Evolutionary conservation across 1,140 invertebrate species (phyloP).

Genomic region (Diabrotica virgifera): DNA sequence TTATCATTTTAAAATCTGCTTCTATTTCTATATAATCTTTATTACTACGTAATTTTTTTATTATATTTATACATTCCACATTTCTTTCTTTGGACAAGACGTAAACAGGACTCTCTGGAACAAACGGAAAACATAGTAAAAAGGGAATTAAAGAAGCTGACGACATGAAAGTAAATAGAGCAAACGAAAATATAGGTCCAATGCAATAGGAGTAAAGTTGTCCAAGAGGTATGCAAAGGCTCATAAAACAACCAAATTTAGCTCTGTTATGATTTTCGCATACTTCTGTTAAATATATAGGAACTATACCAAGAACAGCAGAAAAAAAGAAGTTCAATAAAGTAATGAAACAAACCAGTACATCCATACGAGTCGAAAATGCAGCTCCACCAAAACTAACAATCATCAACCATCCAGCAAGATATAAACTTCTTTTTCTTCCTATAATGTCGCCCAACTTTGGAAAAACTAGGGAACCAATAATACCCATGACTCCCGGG

Average conservation of each 20-base stretch:
- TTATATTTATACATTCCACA: neutral
- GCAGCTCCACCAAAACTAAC: neutral
- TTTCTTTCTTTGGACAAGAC: neutral
- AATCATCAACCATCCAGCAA: neutral
- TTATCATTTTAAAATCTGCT: constrained; percentile 57
- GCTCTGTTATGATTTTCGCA: constrained; percentile 15
- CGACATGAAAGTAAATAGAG: neutral
- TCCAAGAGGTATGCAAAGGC: neutral
- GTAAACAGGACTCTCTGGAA: constrained; percentile 5
- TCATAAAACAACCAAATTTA: neutral
- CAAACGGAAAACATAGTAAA: neutral
- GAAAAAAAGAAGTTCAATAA: neutral
- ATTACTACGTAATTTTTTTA: constrained; percentile 5
- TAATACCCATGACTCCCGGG: neutral
- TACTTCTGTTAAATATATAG: constrained; percentile 13
- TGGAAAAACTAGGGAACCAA: constrained; percentile 2
- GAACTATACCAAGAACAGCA: neutral
- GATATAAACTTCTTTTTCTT: constrained; percentile 6
- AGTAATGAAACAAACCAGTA: neutral
- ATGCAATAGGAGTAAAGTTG: constrained; percentile 7
- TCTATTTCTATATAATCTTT: constrained; percentile 54
- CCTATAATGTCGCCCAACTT: constrained; percentile 5
- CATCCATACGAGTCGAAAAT: neutral
- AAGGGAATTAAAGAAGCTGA: constrained; percentile 39
- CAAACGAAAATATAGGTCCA: neutral